Percentiles rank a stretch among this genome's conserved stretches.
Conservation (phyloP, 2,797 vertebrate species). For the Potorous gilbertii region DNA sequence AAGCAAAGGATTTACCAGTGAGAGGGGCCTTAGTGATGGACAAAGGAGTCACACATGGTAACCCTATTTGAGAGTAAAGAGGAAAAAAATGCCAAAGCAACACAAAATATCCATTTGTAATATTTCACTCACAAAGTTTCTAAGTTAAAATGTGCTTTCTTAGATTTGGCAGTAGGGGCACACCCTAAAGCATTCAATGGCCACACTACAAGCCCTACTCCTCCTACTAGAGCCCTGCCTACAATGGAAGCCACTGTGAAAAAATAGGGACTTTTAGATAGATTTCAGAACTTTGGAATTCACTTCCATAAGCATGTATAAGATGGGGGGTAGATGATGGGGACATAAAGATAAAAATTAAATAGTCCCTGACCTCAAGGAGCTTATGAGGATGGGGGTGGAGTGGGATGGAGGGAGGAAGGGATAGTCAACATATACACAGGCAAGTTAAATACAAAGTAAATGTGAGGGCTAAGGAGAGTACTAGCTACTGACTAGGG, state of each 20-base stretch:
- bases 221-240: neutral
- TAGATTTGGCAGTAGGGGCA: neutral
- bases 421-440: neutral
- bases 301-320: conserved; percentile 25
- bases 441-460: neutral
- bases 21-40: neutral
- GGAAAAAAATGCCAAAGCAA: neutral
- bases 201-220: neutral
- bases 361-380: neutral
- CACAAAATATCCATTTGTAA: conserved; percentile 38
- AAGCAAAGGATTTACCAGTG: conserved; percentile 13
- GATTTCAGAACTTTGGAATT: neutral
- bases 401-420: neutral
- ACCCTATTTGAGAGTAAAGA: conserved; percentile 32
- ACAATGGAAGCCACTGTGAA: conserved; percentile 5
- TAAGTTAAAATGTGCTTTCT: conserved; percentile 30
- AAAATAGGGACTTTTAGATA: neutral
- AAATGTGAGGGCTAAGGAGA: neutral
- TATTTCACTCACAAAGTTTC: neutral
- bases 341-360: conserved; percentile 14
- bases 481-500: neutral
- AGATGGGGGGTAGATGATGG: neutral
- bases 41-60: neutral
- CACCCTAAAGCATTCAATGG: conserved; percentile 12
- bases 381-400: neutral